phyloP scores from a whole-genome alignment of 2,888 invertebrate species.

The Philereme transversata region DNA sequence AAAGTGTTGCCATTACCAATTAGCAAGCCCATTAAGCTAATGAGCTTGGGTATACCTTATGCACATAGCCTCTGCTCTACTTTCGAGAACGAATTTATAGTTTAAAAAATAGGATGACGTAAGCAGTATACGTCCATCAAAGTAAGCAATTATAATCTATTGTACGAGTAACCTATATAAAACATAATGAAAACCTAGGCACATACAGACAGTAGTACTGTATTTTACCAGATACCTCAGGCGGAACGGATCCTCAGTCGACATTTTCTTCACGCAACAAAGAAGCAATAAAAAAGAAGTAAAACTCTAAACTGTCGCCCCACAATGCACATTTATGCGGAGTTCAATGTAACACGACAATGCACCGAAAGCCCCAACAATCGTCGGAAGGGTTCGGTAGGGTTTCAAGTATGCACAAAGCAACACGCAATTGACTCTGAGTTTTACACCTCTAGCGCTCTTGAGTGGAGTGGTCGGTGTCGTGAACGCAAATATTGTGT shows the following conservation, averaged over 20 bases:
- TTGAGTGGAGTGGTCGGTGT: slow-evolving; percentile 47
- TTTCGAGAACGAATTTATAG: too few species aligned
- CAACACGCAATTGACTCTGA: slow-evolving; percentile 53
- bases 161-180: too few species aligned
- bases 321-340: slow-evolving; percentile 30
- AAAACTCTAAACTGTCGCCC: slow-evolving; percentile 26
- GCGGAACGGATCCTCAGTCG: slow-evolving; percentile 17
- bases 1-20: too few species aligned
- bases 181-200: too few species aligned
- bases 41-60: too few species aligned
- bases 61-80: too few species aligned
- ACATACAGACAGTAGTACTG: too few species aligned
- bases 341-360: slow-evolving; percentile 39
- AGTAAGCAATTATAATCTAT: too few species aligned
- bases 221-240: slow-evolving; percentile 8
- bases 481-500: slow-evolving; percentile 55
- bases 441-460: slow-evolving; percentile 56
- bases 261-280: slow-evolving; percentile 24
- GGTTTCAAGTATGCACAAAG: slow-evolving; percentile 59
- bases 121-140: too few species aligned
- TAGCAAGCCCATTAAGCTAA: too few species aligned
- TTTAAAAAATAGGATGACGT: too few species aligned
- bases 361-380: slow-evolving; percentile 39
- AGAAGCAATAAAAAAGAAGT: slow-evolving; percentile 25
- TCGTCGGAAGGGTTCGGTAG: slow-evolving; percentile 45